Percentiles rank a stretch among this genome's conserved stretches.
These are phyloP conservation scores for Cataglyphis rosenhaueri DNA, from an alignment of 2,888 invertebrate genomes.

Conservation along the genomic window DNA sequence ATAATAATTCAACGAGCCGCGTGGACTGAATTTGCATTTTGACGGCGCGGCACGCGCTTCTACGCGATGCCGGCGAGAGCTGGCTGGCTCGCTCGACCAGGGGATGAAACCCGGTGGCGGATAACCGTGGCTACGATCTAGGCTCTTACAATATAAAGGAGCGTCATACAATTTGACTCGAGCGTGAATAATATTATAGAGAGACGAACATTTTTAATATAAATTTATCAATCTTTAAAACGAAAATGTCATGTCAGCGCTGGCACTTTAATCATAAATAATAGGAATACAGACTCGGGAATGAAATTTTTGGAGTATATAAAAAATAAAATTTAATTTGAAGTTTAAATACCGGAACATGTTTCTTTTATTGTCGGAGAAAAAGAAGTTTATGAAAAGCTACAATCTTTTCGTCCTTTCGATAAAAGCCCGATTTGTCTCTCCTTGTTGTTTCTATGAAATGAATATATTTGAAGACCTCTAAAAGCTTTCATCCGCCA, in stretches of 20 bases:
- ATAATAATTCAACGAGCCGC: slow-evolving; percentile 82
- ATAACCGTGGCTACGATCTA: slow-evolving; percentile 10
- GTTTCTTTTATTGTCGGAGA: background rate
- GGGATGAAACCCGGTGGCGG: slow-evolving; percentile 44
- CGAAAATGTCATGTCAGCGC: background rate
- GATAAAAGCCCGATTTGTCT: background rate
- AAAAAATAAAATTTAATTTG: background rate
- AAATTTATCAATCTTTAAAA: background rate
- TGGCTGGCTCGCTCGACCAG: slow-evolving; percentile 25
- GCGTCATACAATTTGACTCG: background rate
- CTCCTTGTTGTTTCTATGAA: background rate
- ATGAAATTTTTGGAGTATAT: background rate
- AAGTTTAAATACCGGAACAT: background rate
- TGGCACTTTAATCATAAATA: background rate
- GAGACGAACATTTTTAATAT: background rate
- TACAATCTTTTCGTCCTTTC: background rate
- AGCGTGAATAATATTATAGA: background rate
- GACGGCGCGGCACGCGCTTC: slow-evolving; percentile 73
- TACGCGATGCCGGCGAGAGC: slow-evolving; percentile 40
- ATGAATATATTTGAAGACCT: slow-evolving; percentile 19
- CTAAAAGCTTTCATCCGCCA: slow-evolving; percentile 25
- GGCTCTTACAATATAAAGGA: slow-evolving; percentile 1
- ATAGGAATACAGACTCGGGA: background rate
- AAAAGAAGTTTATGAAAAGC: background rate
- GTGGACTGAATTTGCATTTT: slow-evolving; percentile 80